phyloP scores from a whole-genome alignment of 2,113 vertebrate genomes.

The Erythrolamprus reginae region DNA sequence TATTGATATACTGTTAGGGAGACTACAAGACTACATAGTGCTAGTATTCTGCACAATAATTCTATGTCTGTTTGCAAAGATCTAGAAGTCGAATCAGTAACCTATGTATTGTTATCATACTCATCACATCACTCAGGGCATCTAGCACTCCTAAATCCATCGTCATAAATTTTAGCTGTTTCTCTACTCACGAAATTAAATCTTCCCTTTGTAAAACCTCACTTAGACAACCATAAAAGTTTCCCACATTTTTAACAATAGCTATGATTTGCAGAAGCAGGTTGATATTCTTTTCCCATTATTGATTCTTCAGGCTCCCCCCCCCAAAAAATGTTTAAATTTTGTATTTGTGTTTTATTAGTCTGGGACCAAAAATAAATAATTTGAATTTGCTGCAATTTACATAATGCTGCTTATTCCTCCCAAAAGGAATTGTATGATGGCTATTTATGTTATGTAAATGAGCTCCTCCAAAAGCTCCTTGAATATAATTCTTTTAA shows the following conservation, averaged over 20 bases:
- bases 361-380: neutral
- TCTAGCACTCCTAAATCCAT: neutral
- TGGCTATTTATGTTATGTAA: neutral
- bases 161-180: neutral
- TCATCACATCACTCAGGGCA: too few relatives aligned
- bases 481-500: neutral
- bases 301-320: neutral
- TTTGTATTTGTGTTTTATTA: neutral
- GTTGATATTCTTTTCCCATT: neutral
- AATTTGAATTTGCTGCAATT: neutral
- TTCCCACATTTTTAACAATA: neutral
- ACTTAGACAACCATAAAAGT: neutral
- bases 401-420: neutral
- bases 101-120: neutral
- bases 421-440: neutral
- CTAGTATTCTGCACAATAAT: neutral
- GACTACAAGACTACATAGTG: neutral
- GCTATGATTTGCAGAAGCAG: neutral
- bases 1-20: neutral
- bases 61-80: neutral
- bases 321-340: neutral
- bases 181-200: neutral
- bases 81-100: neutral
- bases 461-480: neutral
- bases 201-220: neutral